Conservation (phyloP, 2,888 invertebrate genomes). For the Leptopterna dolabrata region DNA sequence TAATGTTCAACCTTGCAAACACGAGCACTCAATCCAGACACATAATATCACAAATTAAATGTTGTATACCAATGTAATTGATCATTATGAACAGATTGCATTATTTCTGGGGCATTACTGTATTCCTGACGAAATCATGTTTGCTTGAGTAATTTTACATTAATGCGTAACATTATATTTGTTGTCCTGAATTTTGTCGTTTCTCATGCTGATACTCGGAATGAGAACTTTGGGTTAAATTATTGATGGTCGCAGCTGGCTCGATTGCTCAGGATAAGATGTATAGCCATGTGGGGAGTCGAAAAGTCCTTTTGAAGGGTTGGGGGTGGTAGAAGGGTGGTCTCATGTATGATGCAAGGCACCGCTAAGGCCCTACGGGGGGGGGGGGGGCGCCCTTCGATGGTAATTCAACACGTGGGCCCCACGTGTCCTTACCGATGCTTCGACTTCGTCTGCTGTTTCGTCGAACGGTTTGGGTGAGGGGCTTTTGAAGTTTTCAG, state of each 20-base stretch:
- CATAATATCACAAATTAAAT: no score
- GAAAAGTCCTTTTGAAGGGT: conserved; percentile 1
- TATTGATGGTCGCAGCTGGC: conserved; percentile 9
- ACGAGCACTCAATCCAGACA: no score
- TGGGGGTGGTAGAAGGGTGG: neutral
- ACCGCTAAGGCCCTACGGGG: neutral
- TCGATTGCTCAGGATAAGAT: conserved; percentile 32
- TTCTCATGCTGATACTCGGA: neutral
- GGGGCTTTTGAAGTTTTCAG: neutral
- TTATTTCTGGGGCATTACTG: no score
- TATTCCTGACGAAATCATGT: neutral
- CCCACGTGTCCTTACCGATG: conserved; percentile 23
- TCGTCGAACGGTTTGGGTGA: neutral
- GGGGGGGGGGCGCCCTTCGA: neutral
- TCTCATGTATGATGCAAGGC: conserved; percentile 29
- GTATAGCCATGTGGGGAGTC: conserved; percentile 18
- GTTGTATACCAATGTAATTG: no score
- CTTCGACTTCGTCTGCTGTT: neutral
- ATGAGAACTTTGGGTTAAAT: neutral
- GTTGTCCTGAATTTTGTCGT: neutral
- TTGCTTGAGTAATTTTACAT: no score
- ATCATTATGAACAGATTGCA: no score
- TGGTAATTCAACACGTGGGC: neutral
- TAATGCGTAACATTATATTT: no score
- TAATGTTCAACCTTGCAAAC: no score